A percentile compares a stretch with the other conserved stretches of the same genome.
Conservation (phyloP, 2,888 invertebrate genomes). For the Drosophila atripex region DNA sequence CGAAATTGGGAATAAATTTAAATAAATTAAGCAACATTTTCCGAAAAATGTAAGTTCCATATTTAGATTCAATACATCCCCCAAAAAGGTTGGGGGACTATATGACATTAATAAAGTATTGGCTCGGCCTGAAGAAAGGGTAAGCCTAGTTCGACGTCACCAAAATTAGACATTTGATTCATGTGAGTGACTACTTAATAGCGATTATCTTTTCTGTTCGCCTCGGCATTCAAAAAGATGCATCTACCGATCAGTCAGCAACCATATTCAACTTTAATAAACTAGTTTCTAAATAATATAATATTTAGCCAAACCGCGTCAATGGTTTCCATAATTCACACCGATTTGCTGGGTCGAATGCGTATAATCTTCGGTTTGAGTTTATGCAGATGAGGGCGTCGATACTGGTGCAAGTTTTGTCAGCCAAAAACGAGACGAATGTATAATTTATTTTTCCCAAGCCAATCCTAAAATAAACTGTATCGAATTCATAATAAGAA, state of each 20-base stretch:
- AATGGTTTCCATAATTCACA: constrained; percentile 35
- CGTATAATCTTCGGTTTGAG: constrained; percentile 32
- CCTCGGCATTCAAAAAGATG: constrained; percentile 19
- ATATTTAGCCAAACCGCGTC: constrained; percentile 22
- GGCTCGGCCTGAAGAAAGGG: not conserved
- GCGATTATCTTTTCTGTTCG: constrained; percentile 28
- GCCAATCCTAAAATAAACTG: constrained; percentile 23
- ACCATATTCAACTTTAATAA: constrained; percentile 11
- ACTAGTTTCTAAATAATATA: constrained; percentile 31
- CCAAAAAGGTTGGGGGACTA: not conserved
- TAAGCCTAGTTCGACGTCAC: constrained; percentile 9
- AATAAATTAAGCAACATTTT: constrained; percentile 14
- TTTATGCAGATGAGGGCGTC: constrained; percentile 41
- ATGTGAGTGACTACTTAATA: constrained; percentile 25
- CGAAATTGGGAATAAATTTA: constrained; percentile 2
- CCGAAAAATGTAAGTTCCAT: constrained; percentile 1
- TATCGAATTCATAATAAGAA: constrained; percentile 30
- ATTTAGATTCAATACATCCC: not conserved
- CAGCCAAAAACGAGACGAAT: constrained; percentile 17
- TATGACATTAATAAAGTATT: not conserved
- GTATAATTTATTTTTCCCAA: constrained; percentile 40
- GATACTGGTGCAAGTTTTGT: constrained; percentile 29
- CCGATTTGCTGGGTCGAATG: constrained; percentile 32
- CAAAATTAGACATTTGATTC: constrained; percentile 21
- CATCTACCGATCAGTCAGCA: constrained; percentile 22